These are phyloP conservation scores for Mastomys natalensis DNA, from an alignment of 2,113 vertebrate genomes.

Conservation along the genomic window DNA sequence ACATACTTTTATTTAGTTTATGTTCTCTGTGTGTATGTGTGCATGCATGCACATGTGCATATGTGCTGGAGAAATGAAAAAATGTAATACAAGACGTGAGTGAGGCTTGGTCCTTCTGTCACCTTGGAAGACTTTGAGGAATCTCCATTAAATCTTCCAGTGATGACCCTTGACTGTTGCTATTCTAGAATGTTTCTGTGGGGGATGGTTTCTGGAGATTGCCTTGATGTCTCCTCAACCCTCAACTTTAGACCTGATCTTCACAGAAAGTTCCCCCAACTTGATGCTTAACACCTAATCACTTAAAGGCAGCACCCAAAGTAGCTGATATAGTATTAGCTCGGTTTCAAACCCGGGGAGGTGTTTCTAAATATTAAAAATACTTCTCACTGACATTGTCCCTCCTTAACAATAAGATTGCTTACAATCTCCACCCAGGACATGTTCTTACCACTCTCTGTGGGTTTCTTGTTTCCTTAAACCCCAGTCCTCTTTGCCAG, in stretches of 20 bases:
- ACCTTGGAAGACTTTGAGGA: neutral
- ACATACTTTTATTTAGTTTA: too few species aligned
- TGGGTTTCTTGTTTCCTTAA: neutral
- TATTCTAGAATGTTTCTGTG: neutral
- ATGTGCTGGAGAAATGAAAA: too few species aligned
- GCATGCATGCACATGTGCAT: too few species aligned
- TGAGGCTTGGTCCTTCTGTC: neutral
- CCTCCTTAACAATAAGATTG: neutral
- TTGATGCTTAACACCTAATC: neutral
- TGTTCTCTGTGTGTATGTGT: too few species aligned
- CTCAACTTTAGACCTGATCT: neutral
- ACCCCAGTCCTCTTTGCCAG: neutral
- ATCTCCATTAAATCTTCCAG: neutral
- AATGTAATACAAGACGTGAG: neutral
- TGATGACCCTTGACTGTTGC: neutral
- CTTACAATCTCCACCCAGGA: neutral
- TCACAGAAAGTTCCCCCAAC: neutral
- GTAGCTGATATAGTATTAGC: neutral
- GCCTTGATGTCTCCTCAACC: neutral
- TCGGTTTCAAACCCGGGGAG: rapidly evolving
- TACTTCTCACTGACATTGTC: neutral
- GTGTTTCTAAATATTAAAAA: neutral
- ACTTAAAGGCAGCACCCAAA: too few species aligned
- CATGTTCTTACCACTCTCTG: neutral
- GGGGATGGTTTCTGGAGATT: too few species aligned